Conservation (phyloP, 2,797 vertebrate species). For the Sebastes vulpes region DNA sequence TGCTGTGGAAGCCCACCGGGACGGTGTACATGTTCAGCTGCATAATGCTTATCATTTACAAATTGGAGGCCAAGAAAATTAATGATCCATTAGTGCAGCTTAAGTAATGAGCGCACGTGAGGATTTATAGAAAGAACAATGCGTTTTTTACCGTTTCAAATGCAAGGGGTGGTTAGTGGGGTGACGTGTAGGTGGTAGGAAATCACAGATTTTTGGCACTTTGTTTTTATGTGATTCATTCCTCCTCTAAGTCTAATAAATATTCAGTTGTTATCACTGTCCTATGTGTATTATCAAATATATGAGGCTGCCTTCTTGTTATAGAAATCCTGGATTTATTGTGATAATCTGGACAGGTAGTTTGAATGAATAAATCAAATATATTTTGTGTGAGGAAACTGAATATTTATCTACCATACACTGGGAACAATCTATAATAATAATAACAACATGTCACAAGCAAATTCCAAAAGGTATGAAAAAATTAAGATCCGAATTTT, state of each 20-base stretch:
- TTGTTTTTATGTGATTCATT: background rate
- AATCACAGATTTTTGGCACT: background rate
- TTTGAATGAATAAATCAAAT: background rate
- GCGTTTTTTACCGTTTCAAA: constrained; percentile 6
- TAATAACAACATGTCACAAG: background rate
- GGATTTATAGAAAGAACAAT: background rate
- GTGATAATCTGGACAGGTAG: background rate
- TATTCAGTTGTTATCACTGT: background rate
- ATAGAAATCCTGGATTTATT: background rate
- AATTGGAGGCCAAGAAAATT: constrained; percentile 60
- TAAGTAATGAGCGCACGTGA: constrained; percentile 44
- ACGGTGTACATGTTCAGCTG: constrained; percentile 37
- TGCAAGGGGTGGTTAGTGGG: background rate
- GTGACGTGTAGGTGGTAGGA: background rate
- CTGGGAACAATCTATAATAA: background rate
- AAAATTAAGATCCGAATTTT: background rate
- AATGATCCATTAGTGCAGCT: constrained; percentile 59
- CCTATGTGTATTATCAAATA: background rate
- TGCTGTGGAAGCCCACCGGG: constrained; percentile 33
- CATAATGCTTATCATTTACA: constrained; percentile 62
- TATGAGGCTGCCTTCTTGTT: background rate
- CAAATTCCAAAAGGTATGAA: background rate
- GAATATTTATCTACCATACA: background rate
- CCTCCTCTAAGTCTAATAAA: background rate
- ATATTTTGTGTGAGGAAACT: background rate